Evolutionary conservation across 1,140 invertebrate species (phyloP).

Genomic region (Bombus vancouverensis): DNA sequence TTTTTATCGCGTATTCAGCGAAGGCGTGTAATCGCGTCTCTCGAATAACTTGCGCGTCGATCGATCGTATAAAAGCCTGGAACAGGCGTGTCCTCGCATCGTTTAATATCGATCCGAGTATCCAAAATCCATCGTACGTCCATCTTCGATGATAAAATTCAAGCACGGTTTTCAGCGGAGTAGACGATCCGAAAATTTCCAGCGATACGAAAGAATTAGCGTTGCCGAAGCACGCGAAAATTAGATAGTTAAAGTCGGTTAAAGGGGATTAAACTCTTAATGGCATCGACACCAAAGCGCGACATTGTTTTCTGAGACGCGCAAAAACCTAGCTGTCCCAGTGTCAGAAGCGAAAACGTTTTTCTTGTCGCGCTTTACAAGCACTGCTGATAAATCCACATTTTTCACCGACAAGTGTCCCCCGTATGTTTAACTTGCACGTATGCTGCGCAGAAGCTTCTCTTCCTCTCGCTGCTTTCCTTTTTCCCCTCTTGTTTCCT

Average conservation of each 20-base stretch:
- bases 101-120: too few relatives aligned
- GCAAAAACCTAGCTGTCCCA: not conserved
- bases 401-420: conserved; percentile 47
- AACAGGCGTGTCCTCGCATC: too few relatives aligned
- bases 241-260: not conserved
- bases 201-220: too few relatives aligned
- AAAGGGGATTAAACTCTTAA: not conserved
- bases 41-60: not conserved
- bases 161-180: too few relatives aligned
- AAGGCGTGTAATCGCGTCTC: not conserved
- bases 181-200: too few relatives aligned
- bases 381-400: conserved; percentile 27
- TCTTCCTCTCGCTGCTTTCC: not conserved
- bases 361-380: conserved; percentile 1
- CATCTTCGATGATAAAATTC: not conserved
- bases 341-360: conserved; percentile 22
- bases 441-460: conserved; percentile 24
- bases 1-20: conserved; percentile 12
- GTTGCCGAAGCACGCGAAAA: too few relatives aligned
- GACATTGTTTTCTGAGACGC: not conserved
- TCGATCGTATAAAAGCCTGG: not conserved
- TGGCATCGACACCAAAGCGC: not conserved
- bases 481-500: not conserved
- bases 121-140: not conserved
- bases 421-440: conserved; percentile 12